Percentiles rank a stretch among this genome's conserved stretches.
Evolutionary conservation across 2,113 vertebrate genomes (phyloP).

Genomic region (Tragulus kanchil): DNA sequence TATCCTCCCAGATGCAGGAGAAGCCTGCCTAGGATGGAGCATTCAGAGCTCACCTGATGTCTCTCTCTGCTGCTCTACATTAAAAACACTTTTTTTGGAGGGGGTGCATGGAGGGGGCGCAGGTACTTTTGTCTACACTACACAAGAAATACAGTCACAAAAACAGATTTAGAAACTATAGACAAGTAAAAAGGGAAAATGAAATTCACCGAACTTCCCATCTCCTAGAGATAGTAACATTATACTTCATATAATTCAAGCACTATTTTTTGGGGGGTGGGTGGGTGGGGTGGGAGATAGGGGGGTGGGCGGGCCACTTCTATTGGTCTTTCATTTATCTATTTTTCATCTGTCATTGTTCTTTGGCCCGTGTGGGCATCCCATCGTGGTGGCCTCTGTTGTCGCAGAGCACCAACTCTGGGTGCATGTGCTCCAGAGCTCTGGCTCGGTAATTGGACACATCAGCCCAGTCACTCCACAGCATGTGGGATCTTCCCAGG

Average conservation of each 20-base stretch:
- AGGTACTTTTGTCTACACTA: background rate
- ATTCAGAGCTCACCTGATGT: rapidly evolving
- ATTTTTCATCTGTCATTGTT: too few species aligned
- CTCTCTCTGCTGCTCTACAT: background rate
- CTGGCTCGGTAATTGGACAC: too few species aligned
- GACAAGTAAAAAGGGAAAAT: background rate
- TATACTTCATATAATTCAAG: background rate
- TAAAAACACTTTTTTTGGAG: background rate
- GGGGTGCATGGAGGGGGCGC: rapidly evolving
- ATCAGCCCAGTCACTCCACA: too few species aligned
- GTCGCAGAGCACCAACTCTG: too few species aligned
- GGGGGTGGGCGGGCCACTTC: too few species aligned
- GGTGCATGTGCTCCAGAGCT: too few species aligned
- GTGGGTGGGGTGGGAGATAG: too few species aligned
- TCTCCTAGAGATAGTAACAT: background rate
- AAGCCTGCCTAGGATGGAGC: background rate
- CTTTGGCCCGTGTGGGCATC: too few species aligned
- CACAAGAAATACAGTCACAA: background rate
- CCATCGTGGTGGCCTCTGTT: too few species aligned
- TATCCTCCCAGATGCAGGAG: background rate
- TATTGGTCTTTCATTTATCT: too few species aligned
- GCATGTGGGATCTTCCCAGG: too few species aligned
- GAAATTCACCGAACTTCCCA: background rate
- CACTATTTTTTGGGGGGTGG: background rate
- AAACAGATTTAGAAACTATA: slow-evolving; percentile 1